Base-by-base conservation (phyloP, 2,797 vertebrate genomes). In the Heterohyrax brucei region DNA sequence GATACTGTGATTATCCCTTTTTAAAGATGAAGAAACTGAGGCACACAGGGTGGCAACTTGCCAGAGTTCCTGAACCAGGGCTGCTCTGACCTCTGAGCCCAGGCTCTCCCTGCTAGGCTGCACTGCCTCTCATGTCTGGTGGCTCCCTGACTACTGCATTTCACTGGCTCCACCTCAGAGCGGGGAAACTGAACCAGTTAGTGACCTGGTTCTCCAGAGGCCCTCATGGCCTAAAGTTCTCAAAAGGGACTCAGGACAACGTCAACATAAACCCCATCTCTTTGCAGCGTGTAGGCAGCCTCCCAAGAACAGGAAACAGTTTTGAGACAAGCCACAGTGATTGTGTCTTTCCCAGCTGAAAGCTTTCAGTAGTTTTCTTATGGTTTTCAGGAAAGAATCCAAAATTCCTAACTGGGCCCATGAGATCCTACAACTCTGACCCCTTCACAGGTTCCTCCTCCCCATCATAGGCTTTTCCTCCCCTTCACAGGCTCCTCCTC, bases 321-420 rank as follows among this genome's bases (percentile, higher is more conserved):
- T 72, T 44, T 33, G 44, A 78, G 76, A 62, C 92, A 46, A 77
- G 30, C 44, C 53, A 44, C 46, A 13, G 21, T 21, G 5, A 28
- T 24, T 22, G 8, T 13, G 22, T 53, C 72, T 72, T 68, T 48
- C 26, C 61, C 48, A 70, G 21, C 44, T 79, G 78, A 28, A 53
- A 79, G 33, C 53, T 78, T 79, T 53, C 64, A 3, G 56, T 30
- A 53, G n/a, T 46, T 64, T n/a, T 10, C 62, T 53, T 46, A 53
- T 5, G 21, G 62, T 28, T 56, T 87, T 95, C 33, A 70, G 78
- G 78, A 66, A 77, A 82, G 77, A 28, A 72, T 72, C 72, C 30
- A 7, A 0, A 10, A 53, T 12, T 50, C 8, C 19, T 83, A 53
- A 70, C 1, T 1, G 53, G 53, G 94, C 53, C 72, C 56, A n/a